Conservation (phyloP, 2,888 invertebrate genomes). For the Catocala sponsa region DNA sequence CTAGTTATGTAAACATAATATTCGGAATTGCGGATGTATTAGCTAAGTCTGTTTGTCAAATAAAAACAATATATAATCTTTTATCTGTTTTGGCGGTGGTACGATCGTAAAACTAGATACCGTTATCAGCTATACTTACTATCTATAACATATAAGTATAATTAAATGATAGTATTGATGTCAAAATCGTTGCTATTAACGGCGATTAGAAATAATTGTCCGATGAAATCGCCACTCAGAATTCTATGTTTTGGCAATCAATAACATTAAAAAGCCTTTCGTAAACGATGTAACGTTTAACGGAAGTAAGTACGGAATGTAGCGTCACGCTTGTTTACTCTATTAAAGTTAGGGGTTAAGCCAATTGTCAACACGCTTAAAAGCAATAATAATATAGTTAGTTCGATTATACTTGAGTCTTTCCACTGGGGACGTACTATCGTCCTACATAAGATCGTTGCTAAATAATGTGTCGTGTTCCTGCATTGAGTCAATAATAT, state of each 20-base stretch:
- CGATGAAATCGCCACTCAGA: not conserved
- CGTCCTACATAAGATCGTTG: too few species aligned
- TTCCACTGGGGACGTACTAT: too few species aligned
- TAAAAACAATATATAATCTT: conserved; percentile 26
- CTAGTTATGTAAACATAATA: too few species aligned
- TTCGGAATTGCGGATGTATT: not conserved
- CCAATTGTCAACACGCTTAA: too few species aligned
- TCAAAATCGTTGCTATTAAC: conserved; percentile 8
- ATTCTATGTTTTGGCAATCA: not conserved
- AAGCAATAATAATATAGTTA: too few species aligned
- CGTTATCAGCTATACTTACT: conserved; percentile 28
- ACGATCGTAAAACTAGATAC: conserved; percentile 41
- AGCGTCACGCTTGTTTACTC: too few species aligned
- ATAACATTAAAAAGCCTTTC: not conserved
- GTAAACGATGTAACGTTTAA: too few species aligned
- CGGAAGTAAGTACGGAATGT: too few species aligned
- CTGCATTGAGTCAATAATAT: too few species aligned
- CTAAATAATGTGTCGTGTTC: too few species aligned
- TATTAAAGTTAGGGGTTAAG: too few species aligned
- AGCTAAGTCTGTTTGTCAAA: conserved; percentile 22
- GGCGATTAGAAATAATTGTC: not conserved
- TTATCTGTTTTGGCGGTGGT: conserved; percentile 32
- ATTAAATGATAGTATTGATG: conserved; percentile 35
- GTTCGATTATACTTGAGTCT: too few species aligned
- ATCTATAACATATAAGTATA: conserved; percentile 42